Base-by-base conservation (phyloP, 2,888 invertebrate species). In the Chironomus tentans region DNA sequence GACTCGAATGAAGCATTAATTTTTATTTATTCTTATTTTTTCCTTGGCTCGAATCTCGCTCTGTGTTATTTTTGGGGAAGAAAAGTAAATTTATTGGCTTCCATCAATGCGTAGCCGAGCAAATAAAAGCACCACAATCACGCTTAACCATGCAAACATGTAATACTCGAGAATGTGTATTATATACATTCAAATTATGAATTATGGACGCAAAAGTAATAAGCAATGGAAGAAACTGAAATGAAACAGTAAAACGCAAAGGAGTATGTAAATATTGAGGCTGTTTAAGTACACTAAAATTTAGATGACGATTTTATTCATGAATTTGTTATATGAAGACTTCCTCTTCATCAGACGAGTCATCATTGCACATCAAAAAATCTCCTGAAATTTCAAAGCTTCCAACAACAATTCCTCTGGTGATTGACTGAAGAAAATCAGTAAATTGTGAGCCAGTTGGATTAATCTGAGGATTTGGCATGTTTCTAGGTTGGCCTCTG, bases 111-210 rank as follows among this genome's bases (percentile, higher is more conserved):
- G 70, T 48, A 22, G 71, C 21, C 71, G 71, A 73, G 62, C 50
- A 24, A 71, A 48, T 24, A 18, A 56, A 38, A 38, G 21, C 24
- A 71, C 72, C 12, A 24, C n/a, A 73, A 73, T 73, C 72, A 73
- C 72, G 72, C 62, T 73, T 73, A 62, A 65, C 47, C 74, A 74
- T 68, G 74, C 74, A 74, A 74, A 74, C 74, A 68, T 74, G 65
- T 74, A 38, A 74, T 65, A 65, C 12, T 62, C 21, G 21, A 62
- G 62, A 21, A 12, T 2, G 21, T 24, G 12, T 12, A 65, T 22
- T 15, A 5, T 65, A 24, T 65, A 22, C 21, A 65, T 18, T 15
- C 1, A 68, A 65, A 74, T 46, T 68, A 68, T 74, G 68, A 65
- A 68, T n/a, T 46, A 65, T 68, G 68, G 21, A 24, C 65, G 24